Base-by-base conservation (phyloP, 2,888 invertebrate genomes). In the Drosophila differens region DNA sequence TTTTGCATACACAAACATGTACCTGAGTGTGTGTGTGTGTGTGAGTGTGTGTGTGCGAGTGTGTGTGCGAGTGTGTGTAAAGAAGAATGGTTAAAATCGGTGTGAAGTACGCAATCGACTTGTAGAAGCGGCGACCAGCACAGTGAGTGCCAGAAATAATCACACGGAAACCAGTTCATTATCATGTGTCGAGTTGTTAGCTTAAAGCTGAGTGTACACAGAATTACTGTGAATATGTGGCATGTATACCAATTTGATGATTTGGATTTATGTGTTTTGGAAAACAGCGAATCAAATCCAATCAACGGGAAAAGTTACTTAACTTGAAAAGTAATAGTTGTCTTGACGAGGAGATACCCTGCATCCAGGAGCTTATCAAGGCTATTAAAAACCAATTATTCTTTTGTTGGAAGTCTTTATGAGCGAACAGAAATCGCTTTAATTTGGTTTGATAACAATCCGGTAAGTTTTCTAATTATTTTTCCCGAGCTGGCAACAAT, bases 71-170 rank as follows among this genome's bases (percentile, higher is more conserved):
- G 28, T 28, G 28, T 28, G 35, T 53, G 63, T 59, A 69, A 70
- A 28, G 74, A 70, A 60, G 60, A 59, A 70, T 74, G 68, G 32
- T 51, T 54, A 32, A 65, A 65, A 60, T 51, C 49, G 55, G 72
- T 64, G 67, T 76, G 67, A 72, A 22, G 58, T n/a, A 6, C 25
- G 44, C 65, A 33, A 49, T 44, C 60, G 33, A 52, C 65, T 66
- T 72, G 64, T 51, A 59, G 66, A 62, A 41, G 32, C 47, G 12
- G 30, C 47, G 2, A 19, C 19, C 51, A 30, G 49, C 19, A 76
- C 77, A 78, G 62, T 77, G 55, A 5, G 39, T n/a, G 30, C 52
- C 10, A 60, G 10, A 64, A 60, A 35, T 55, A 10, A 22, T n/a
- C 25, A 0, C 19, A 35, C 33, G 4, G 1, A 25, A 16, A 9